Evolutionary conservation across 2,888 invertebrate species (phyloP).

Genomic region (Metacarcinus magister): DNA sequence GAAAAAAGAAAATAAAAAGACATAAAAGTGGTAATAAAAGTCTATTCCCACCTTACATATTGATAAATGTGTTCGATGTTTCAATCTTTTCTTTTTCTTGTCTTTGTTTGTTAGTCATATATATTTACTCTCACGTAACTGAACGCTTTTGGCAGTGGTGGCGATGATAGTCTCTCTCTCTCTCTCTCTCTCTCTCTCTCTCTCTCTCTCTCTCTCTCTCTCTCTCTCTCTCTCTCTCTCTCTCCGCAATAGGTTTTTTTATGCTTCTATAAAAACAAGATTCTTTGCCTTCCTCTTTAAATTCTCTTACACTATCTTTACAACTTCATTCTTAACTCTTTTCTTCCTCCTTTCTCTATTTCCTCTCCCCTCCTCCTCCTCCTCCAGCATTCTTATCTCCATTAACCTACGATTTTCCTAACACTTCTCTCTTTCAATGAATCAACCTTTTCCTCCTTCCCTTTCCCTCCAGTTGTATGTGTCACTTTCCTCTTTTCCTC

Average conservation of each 20-base stretch:
- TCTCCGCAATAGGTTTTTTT: neutral
- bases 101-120: no score
- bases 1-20: no score
- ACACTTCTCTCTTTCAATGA: neutral
- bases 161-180: no score
- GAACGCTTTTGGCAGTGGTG: no score
- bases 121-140: no score
- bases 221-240: neutral
- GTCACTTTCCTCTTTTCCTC: neutral
- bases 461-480: neutral
- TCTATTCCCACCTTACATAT: no score
- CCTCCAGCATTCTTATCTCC: neutral
- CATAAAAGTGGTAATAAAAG: no score
- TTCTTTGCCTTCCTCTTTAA: neutral
- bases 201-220: constrained; percentile 13
- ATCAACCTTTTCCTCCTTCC: neutral
- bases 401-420: no score
- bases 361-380: neutral
- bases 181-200: neutral
- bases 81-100: no score
- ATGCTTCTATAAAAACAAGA: neutral
- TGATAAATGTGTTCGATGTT: no score
- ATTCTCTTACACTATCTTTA: neutral
- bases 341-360: neutral
- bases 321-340: neutral